phyloP scores from a whole-genome alignment of 2,797 vertebrate species.

The Galagoides demidoff region DNA sequence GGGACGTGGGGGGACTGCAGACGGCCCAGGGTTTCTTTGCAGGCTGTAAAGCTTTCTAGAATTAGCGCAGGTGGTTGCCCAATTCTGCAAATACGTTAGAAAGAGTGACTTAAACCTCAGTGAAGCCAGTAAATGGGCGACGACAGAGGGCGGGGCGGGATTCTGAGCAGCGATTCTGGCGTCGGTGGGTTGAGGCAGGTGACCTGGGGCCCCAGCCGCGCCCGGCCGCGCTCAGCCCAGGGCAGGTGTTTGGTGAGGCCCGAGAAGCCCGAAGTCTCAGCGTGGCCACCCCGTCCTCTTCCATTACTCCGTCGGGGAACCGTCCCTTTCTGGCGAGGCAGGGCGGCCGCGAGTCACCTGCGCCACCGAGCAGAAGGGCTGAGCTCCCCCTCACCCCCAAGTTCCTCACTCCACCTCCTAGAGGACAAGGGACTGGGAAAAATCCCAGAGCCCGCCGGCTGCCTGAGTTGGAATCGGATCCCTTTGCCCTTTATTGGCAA shows the following conservation, averaged over 20 bases:
- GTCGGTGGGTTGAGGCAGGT: too few relatives aligned
- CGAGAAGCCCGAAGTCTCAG: not conserved
- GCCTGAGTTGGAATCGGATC: slow-evolving; percentile 41
- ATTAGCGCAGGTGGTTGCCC: not conserved
- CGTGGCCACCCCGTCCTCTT: not conserved
- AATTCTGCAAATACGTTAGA: not conserved
- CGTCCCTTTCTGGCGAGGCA: not conserved
- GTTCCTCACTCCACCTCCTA: not conserved
- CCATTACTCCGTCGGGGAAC: not conserved
- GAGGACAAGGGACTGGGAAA: not conserved
- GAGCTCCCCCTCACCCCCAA: not conserved
- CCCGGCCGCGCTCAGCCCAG: too few relatives aligned
- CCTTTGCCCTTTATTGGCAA: slow-evolving; percentile 31
- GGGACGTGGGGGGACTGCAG: not conserved
- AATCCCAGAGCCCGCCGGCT: not conserved
- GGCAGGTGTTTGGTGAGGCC: not conserved
- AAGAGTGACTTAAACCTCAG: not conserved
- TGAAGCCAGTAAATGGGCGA: not conserved
- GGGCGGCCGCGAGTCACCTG: not conserved
- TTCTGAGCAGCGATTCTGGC: too few relatives aligned
- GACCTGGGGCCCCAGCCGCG: too few relatives aligned
- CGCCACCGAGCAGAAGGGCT: not conserved
- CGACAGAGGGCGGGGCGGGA: not conserved
- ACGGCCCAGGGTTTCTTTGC: not conserved
- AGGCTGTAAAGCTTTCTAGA: not conserved